These are phyloP conservation scores for Pionites leucogaster DNA, from an alignment of 2,113 vertebrate genomes.

Conservation along the genomic window DNA sequence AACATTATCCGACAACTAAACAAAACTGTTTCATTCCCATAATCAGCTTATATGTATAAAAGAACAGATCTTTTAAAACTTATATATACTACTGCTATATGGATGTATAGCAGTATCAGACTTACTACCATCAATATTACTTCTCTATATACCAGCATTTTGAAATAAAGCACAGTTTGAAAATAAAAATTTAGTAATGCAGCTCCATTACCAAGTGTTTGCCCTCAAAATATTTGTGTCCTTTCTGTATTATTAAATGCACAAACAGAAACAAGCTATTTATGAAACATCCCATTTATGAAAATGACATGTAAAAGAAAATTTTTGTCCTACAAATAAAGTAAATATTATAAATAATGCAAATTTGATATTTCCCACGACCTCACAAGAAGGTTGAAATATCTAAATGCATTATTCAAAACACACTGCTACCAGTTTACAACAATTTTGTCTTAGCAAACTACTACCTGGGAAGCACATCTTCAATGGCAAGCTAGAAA, in stretches of 20 bases:
- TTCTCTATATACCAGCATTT: background rate
- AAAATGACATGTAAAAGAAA: background rate
- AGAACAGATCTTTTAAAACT: background rate
- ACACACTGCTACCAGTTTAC: background rate
- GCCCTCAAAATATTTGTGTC: background rate
- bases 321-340: background rate
- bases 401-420: background rate
- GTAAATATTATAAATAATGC: conserved; percentile 1
- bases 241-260: background rate
- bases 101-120: background rate
- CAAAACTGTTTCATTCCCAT: background rate
- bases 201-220: background rate
- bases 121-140: background rate
- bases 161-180: background rate
- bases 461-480: conserved; percentile 22
- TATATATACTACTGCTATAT: background rate
- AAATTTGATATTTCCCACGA: background rate
- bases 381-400: background rate
- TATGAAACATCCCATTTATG: background rate
- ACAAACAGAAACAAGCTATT: background rate
- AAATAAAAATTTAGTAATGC: background rate
- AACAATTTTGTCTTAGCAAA: background rate
- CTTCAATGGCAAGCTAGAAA: background rate
- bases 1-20: background rate
- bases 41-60: background rate